Percentiles rank a stretch among this genome's conserved stretches.
These are phyloP conservation scores for Dicaeum eximium DNA, from an alignment of 2,113 vertebrate species.

Conservation along the genomic window DNA sequence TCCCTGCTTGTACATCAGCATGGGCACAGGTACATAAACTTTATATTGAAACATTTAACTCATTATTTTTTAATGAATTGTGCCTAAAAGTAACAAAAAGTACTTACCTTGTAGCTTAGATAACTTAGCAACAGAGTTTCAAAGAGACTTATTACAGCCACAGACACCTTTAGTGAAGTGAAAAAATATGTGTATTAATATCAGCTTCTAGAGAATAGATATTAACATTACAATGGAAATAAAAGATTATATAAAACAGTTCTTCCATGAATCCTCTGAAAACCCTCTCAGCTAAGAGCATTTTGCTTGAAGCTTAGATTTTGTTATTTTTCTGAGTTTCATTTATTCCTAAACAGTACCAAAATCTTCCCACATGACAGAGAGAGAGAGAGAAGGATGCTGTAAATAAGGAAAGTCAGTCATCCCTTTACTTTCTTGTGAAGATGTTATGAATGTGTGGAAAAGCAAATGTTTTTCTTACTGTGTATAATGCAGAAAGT, in stretches of 20 bases:
- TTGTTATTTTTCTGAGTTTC: neutral
- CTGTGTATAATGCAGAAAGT: neutral
- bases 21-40: neutral
- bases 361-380: neutral
- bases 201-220: neutral
- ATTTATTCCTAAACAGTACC: neutral
- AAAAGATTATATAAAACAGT: neutral
- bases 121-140: slow-evolving; percentile 82
- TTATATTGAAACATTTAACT: neutral
- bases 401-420: neutral
- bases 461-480: neutral
- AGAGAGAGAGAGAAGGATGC: neutral
- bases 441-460: neutral
- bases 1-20: neutral
- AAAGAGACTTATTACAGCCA: slow-evolving; percentile 82
- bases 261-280: neutral
- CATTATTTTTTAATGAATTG: neutral
- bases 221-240: neutral
- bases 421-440: neutral
- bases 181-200: neutral
- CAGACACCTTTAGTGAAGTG: slow-evolving; percentile 73
- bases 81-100: neutral
- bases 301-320: neutral
- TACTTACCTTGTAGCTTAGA: slow-evolving; percentile 82
- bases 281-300: neutral